Conservation (phyloP, 1,140 invertebrate species). For the Epicauta chinensis region DNA sequence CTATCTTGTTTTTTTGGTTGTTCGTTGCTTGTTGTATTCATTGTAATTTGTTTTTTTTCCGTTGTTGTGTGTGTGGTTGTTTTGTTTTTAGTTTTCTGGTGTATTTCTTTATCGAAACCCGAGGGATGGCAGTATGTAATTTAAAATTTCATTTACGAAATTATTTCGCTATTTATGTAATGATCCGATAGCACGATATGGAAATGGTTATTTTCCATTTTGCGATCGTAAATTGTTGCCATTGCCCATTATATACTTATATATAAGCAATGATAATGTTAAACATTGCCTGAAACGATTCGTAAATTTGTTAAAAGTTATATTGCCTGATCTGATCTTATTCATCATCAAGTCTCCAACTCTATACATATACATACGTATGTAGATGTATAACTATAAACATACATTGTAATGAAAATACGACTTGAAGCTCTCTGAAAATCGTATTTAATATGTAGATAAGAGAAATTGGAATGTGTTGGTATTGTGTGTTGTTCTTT, state of each 20-base stretch:
- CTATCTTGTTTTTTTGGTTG: too few relatives aligned
- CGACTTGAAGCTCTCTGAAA: too few relatives aligned
- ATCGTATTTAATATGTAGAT: background rate
- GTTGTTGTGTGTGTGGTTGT: background rate
- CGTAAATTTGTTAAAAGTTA: background rate
- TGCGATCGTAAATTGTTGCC: constrained; percentile 2
- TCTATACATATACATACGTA: too few relatives aligned
- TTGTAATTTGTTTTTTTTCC: constrained; percentile 24
- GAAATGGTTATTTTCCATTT: constrained; percentile 8
- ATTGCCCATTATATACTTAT: constrained; percentile 2
- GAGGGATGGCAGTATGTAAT: constrained; percentile 24
- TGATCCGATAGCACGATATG: constrained; percentile 12
- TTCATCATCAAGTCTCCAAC: too few relatives aligned
- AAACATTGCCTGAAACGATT: background rate
- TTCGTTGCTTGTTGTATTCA: too few relatives aligned
- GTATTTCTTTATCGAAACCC: too few relatives aligned
- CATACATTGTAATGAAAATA: too few relatives aligned
- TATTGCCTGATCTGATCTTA: background rate
- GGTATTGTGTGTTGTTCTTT: background rate
- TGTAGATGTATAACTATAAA: too few relatives aligned
- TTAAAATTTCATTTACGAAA: constrained; percentile 33
- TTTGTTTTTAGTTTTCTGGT: too few relatives aligned
- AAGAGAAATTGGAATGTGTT: background rate
- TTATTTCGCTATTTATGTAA: constrained; percentile 17
- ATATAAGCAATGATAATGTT: background rate